Base-by-base conservation (phyloP, 92 coral and sea anemone species). In the Porites divaricata region DNA sequence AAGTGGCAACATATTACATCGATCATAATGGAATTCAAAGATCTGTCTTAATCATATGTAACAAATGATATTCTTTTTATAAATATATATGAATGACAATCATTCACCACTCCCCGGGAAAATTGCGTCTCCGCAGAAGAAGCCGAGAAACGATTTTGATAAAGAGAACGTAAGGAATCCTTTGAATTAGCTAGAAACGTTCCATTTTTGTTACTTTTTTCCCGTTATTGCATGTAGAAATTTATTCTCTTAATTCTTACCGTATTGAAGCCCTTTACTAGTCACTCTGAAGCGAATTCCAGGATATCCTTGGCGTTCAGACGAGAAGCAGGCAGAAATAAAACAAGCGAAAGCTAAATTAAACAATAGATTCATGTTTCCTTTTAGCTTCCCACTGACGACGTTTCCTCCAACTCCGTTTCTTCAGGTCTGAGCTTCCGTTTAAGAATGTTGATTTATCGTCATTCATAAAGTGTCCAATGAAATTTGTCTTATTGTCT, bases 271-370 rank as follows among this genome's bases (percentile, higher is more conserved):
- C 10, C 94, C 98, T 35, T 90, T 94, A 84, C 93, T 92, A 26
- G 95, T 95, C 11, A 95, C 28, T 22, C 98, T 89, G 57, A 95
- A 21, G n/a, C 88, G 92, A 79, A 95, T 84, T 12, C 98, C 98
- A 50, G 98, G 98, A 35, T 70, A 9, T 3, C 65, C 22, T 58
- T 71, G 9, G 69, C 8, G 67, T 48, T 35, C 50, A 61, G 23
- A 35, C 49, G 48, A 22, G 21, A 24, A 81, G 49, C 67, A 72
- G 7, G 16, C 48, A 23, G 69, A 70, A 16, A 81, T 21, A 23
- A 61, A 14, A 25, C 70, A 15, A 13, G 21, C 26, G 8, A 48
- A 20, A 25, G 62, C 53, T 9, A 56, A 48, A 41, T 14, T 6
- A 8, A 81, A 21, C 45, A 81, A 22, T 6, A 22, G 1, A 61